phyloP scores from a whole-genome alignment of 1,140 invertebrate species.

The Sarcophaga bullata region DNA sequence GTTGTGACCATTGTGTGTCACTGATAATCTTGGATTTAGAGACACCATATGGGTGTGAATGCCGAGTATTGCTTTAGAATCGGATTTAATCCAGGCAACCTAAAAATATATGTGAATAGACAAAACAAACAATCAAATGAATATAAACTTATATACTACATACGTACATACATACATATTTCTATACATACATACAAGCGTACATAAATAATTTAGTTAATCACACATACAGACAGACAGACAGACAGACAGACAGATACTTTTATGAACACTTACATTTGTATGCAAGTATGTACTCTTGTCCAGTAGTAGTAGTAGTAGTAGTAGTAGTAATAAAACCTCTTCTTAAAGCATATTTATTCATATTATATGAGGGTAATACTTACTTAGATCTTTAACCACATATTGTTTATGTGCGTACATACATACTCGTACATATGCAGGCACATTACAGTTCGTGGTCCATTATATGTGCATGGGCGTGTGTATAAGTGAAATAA shows the following conservation, averaged over 20 bases:
- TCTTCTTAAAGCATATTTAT: background rate
- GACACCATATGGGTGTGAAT: slow-evolving; percentile 91
- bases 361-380: slow-evolving; percentile 15
- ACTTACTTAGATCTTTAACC: background rate
- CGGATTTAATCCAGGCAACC: slow-evolving; percentile 93
- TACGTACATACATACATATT: slow-evolving; percentile 3
- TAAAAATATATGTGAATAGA: slow-evolving; percentile 65
- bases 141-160: slow-evolving; percentile 13
- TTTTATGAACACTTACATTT: background rate
- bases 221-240: slow-evolving; percentile 34
- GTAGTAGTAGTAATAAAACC: no score
- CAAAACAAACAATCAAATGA: slow-evolving; percentile 44
- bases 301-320: no score
- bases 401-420: background rate
- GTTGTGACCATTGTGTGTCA: slow-evolving; percentile 90
- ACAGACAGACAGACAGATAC: slow-evolving; percentile 6
- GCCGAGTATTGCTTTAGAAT: slow-evolving; percentile 88
- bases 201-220: slow-evolving; percentile 37
- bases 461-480: no score
- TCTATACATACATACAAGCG: background rate
- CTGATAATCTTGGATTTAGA: slow-evolving; percentile 83
- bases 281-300: no score
- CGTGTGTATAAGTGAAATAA: no score
- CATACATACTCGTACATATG: no score
- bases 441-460: no score